Percentiles rank a stretch among this genome's conserved stretches.
phyloP scores from a whole-genome alignment of 2,888 invertebrate species.

The Pheosia gnoma region DNA sequence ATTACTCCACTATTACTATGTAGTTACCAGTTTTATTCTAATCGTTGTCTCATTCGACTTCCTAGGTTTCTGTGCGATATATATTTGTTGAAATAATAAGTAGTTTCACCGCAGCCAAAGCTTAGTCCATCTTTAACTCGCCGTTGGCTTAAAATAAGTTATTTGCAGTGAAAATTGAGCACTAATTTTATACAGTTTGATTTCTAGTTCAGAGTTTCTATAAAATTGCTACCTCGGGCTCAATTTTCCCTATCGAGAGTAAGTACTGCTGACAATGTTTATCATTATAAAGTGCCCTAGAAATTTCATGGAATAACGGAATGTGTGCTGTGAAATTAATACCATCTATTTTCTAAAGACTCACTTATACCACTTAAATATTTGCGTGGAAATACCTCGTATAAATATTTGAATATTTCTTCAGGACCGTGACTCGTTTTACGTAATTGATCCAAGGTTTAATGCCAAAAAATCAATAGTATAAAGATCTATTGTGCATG shows the following conservation, averaged over 20 bases:
- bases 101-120: not conserved
- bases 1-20: not conserved
- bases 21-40: not conserved
- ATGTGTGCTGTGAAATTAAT: constrained; percentile 12
- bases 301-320: constrained; percentile 20
- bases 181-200: constrained; percentile 47
- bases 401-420: not conserved
- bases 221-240: constrained; percentile 58
- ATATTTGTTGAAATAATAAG: constrained; percentile 1
- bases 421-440: constrained; percentile 15
- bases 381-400: not conserved
- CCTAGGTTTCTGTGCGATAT: not conserved
- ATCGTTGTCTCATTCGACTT: constrained; percentile 14
- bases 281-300: constrained; percentile 22
- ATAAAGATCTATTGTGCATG: constrained; percentile 26
- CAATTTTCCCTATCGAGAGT: constrained; percentile 42
- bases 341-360: constrained; percentile 8
- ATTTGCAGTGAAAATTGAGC: constrained; percentile 55
- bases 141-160: constrained; percentile 45
- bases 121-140: constrained; percentile 26
- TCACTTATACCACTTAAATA: not conserved
- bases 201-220: constrained; percentile 60
- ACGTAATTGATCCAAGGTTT: constrained; percentile 36
- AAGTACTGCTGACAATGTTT: constrained; percentile 12
- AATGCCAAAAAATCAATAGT: constrained; percentile 29